A percentile compares a stretch with the other conserved stretches of the same genome.
Evolutionary conservation across 2,888 invertebrate species (phyloP).

Genomic region (Baccha elongata): DNA sequence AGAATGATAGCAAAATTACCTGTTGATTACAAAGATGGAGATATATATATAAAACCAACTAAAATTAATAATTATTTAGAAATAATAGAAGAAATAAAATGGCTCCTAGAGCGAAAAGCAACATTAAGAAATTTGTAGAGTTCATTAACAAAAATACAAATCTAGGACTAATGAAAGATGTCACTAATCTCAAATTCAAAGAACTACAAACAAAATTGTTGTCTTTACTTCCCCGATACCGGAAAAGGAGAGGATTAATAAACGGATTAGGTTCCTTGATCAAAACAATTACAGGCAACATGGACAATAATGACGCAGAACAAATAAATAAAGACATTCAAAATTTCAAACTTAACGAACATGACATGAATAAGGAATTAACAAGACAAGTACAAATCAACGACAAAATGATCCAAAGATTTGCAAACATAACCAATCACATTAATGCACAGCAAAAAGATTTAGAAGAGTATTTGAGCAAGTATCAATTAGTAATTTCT

Average conservation of each 20-base stretch:
- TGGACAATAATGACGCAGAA: constrained; percentile 1
- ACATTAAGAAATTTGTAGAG: background rate
- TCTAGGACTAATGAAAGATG: background rate
- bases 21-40: too few species aligned
- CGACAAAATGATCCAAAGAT: too few species aligned
- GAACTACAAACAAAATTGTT: too few species aligned
- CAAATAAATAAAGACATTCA: background rate
- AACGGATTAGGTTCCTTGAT: background rate
- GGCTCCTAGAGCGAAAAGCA: too few species aligned
- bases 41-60: too few species aligned
- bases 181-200: background rate
- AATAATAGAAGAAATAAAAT: too few species aligned
- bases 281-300: background rate
- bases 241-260: background rate
- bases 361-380: too few species aligned
- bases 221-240: too few species aligned
- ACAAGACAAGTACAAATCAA: background rate
- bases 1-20: too few species aligned
- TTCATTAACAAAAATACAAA: background rate
- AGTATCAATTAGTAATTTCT: background rate
- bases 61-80: too few species aligned
- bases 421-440: background rate
- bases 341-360: too few species aligned
- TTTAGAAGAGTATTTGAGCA: background rate
- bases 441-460: background rate